A percentile compares a stretch with the other conserved stretches of the same genome.
Conservation (phyloP, 2,797 vertebrate genomes). For the Falco concolor region DNA sequence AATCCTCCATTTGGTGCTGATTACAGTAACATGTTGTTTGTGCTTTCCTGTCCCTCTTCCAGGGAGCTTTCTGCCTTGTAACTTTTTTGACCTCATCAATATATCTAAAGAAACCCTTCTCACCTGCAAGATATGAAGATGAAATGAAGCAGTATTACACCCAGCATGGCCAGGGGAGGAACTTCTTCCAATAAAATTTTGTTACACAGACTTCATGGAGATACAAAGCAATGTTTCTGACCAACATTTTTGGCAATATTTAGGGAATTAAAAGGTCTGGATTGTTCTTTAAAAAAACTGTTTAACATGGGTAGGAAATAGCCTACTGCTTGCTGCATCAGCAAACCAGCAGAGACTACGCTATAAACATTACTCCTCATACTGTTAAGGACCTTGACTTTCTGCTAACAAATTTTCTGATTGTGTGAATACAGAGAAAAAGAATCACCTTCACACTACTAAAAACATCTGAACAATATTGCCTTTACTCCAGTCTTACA, state of each 20-base stretch:
- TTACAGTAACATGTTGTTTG: background rate
- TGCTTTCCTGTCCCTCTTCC: background rate
- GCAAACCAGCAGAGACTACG: background rate
- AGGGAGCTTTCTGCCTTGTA: background rate
- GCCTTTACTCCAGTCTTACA: background rate
- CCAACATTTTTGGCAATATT: background rate
- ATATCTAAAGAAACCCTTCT: background rate
- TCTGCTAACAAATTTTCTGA: background rate
- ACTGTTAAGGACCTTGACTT: background rate
- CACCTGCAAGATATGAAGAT: background rate
- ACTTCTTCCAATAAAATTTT: background rate
- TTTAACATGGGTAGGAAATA: background rate
- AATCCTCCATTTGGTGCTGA: background rate
- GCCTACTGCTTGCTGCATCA: background rate
- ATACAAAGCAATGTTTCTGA: background rate
- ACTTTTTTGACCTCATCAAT: background rate
- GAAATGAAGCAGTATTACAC: background rate
- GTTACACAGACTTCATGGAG: background rate
- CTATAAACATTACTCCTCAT: background rate
- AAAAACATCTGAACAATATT: background rate
- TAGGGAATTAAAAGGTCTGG: background rate
- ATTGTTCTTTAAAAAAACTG: background rate
- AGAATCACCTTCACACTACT: background rate
- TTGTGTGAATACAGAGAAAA: background rate
- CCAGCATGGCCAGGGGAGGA: background rate